These are phyloP conservation scores for Lysiphlebus fabarum DNA, from an alignment of 1,140 invertebrate genomes.

Conservation along the genomic window DNA sequence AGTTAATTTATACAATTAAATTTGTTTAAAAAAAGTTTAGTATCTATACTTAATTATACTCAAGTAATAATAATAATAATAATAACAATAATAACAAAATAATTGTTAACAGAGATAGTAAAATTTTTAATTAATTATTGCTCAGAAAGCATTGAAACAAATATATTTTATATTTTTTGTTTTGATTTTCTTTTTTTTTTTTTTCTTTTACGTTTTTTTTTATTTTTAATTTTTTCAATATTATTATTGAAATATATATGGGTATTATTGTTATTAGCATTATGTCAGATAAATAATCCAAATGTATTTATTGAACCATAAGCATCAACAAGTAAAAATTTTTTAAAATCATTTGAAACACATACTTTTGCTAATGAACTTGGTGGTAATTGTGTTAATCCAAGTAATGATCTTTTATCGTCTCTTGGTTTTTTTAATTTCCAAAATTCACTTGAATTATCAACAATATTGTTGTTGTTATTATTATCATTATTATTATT, in stretches of 20 bases:
- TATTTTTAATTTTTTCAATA: conserved; percentile 2
- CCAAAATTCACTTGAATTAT: conserved; percentile 33
- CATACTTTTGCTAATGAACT: conserved; percentile 39
- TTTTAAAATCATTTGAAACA: conserved; percentile 46
- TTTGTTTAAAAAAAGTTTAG: no score
- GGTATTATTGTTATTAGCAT: not conserved
- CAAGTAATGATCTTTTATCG: conserved; percentile 37
- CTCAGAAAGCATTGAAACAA: no score
- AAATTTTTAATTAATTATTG: no score
- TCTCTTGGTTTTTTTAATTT: conserved; percentile 32
- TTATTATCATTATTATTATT: not conserved
- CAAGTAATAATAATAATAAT: no score
- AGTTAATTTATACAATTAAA: no score
- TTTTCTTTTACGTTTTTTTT: conserved; percentile 1
- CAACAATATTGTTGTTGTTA: conserved; percentile 7
- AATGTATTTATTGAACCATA: conserved; percentile 46
- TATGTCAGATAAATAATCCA: conserved; percentile 12
- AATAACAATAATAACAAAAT: no score
- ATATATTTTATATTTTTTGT: no score
- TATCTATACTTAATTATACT: no score
- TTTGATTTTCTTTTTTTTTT: not conserved
- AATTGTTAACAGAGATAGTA: no score
- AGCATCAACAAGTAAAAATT: conserved; percentile 45
- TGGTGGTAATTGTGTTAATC: conserved; percentile 38
- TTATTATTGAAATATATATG: conserved; percentile 5